Evolutionary conservation across 2,888 invertebrate genomes (phyloP).

Genomic region (Suillia variegata): DNA sequence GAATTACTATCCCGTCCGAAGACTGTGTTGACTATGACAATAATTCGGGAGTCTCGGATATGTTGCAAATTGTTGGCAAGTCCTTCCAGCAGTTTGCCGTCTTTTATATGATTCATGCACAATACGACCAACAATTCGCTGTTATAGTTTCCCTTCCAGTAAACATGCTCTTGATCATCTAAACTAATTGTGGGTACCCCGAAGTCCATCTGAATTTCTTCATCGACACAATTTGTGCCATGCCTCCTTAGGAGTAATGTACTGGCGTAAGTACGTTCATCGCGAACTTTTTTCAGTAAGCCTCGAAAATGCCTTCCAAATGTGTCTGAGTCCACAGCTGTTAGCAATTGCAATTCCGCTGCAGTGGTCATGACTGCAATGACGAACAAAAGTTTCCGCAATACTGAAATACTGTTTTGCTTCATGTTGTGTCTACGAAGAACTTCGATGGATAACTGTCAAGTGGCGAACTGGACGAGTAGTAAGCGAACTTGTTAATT

Average conservation of each 20-base stretch:
- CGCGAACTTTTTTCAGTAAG: background rate
- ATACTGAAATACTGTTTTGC: too few relatives aligned
- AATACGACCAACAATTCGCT: conserved; percentile 28
- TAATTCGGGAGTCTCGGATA: conserved; percentile 30
- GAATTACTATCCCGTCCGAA: background rate
- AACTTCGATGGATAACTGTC: too few relatives aligned
- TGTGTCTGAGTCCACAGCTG: too few relatives aligned
- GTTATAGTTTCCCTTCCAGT: conserved; percentile 20
- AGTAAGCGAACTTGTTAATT: too few relatives aligned
- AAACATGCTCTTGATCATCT: background rate
- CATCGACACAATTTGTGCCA: background rate
- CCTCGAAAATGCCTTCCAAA: too few relatives aligned
- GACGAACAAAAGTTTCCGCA: too few relatives aligned
- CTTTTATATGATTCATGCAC: conserved; percentile 21
- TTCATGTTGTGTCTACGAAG: too few relatives aligned
- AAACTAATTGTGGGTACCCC: background rate
- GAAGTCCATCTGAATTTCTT: background rate
- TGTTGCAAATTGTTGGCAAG: conserved; percentile 28
- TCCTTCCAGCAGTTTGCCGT: background rate
- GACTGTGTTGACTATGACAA: conserved; percentile 24
- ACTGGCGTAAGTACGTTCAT: background rate
- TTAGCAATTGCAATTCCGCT: too few relatives aligned
- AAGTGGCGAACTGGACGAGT: too few relatives aligned
- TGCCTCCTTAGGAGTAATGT: background rate
- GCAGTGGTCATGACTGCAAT: too few relatives aligned